Percentiles rank a stretch among this genome's conserved stretches.
These are phyloP conservation scores for Nomada hirtipes DNA, from an alignment of 2,888 invertebrate genomes.

Conservation along the genomic window DNA sequence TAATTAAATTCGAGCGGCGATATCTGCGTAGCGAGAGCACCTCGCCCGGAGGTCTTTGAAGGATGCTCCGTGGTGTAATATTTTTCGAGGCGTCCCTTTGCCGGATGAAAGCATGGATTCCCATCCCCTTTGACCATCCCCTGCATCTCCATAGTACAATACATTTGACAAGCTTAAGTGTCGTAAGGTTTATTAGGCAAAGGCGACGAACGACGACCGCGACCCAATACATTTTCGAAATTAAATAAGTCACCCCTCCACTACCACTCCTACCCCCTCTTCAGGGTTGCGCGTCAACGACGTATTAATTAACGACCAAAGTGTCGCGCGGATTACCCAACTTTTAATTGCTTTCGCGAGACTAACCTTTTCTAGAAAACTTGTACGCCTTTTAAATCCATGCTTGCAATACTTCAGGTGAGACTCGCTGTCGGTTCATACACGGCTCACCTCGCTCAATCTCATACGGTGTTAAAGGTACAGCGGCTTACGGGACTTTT, in stretches of 20 bases:
- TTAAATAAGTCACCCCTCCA: constrained; percentile 55
- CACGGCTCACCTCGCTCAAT: background rate
- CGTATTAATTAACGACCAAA: constrained; percentile 62
- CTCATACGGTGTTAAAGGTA: background rate
- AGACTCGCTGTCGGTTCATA: background rate
- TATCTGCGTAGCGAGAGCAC: background rate
- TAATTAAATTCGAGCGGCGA: constrained; percentile 9
- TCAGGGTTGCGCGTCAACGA: constrained; percentile 40
- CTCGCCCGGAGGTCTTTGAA: background rate
- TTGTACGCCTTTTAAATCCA: constrained; percentile 47
- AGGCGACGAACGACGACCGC: background rate
- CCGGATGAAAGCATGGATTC: background rate
- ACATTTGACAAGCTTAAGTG: constrained; percentile 21
- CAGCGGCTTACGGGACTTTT: constrained; percentile 25
- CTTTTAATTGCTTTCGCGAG: constrained; percentile 61
- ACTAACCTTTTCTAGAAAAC: constrained; percentile 40
- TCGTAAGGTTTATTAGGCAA: constrained; percentile 34
- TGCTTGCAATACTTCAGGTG: constrained; percentile 29
- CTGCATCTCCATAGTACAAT: background rate
- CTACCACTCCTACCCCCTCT: background rate
- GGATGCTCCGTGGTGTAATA: background rate
- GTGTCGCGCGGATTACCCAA: constrained; percentile 36
- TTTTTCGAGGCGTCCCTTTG: constrained; percentile 5
- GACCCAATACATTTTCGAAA: constrained; percentile 41
- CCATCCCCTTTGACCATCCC: background rate